Base-by-base conservation (phyloP, 2,797 vertebrate genomes). In the Sebastes cheni region DNA sequence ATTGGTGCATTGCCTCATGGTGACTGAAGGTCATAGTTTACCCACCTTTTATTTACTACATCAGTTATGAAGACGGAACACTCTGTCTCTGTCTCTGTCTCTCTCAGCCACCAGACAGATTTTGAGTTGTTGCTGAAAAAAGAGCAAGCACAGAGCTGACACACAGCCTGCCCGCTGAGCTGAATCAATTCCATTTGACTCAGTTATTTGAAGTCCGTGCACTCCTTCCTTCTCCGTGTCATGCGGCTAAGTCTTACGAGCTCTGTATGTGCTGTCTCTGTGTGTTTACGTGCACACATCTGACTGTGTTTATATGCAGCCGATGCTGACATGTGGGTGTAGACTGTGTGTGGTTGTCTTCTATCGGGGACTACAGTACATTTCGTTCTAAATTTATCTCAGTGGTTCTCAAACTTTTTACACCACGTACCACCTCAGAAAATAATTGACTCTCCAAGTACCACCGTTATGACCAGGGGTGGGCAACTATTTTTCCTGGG, bases 171-270 rank as follows among this genome's bases (percentile, higher is more conserved):
- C 68, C 50, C 8, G 36, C 73, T 60, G 77, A 83, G 65, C 72
- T 72, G 34, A 82, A 76, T 84, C 71, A 78, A 58, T 81, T 81
- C 71, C 52, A 67, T 78, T 67, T 70, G 77, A 79, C 59, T 83
- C 55, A 18, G 67, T 71, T 58, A 81, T 75, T 70, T 50, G 66
- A 75, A 67, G 67, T 73, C 55, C 56, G 67, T 50, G 22, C 9
- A 36, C 75, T 61, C 50, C 20, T 52, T 79, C 25, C 29, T 14
- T 18, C 36, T 62, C 39, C 13, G n/a, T 54, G 56, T 58, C 55
- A 39, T 54, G n/a, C 69, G 61, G 64, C 23, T 56, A 2, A 11
- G 20, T 18, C 30, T 46, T 62, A 12, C 55, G 34, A 12, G 25
- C 46, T 52, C 25, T 65, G 2, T 16, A 12, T 68, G 67, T 50